A percentile compares a stretch with the other conserved stretches of the same genome.
Conservation (phyloP, 2,113 vertebrate genomes). For the Pollimyrus isidori region DNA sequence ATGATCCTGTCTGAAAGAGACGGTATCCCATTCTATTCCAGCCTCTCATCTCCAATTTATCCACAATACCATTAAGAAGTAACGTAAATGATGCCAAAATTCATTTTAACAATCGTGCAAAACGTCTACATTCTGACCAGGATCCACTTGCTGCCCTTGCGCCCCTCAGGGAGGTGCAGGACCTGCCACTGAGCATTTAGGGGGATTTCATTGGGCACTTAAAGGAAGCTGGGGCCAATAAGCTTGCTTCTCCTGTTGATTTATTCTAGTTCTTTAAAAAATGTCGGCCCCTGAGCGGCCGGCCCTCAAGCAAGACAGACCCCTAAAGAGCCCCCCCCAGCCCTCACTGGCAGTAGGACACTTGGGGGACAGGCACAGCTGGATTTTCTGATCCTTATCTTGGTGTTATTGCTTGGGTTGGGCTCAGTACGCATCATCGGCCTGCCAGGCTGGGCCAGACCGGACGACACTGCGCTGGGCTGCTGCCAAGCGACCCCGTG, state of each 20-base stretch:
- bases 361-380: not conserved
- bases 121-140: not conserved
- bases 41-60: not conserved
- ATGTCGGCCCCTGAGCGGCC: not conserved
- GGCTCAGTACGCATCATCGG: too few species aligned
- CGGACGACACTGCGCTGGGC: not conserved
- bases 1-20: not conserved
- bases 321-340: not conserved
- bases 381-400: not conserved
- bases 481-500: not conserved
- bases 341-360: not conserved
- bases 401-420: not conserved
- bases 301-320: not conserved
- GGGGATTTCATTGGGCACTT: not conserved
- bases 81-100: not conserved
- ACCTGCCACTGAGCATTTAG: not conserved
- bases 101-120: not conserved
- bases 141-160: not conserved
- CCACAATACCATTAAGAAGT: not conserved
- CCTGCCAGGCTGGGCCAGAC: not conserved
- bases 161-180: not conserved
- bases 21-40: not conserved
- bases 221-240: not conserved
- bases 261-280: not conserved
- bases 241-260: not conserved